phyloP scores from a whole-genome alignment of 2,888 invertebrate species.

The Myopa testacea region DNA sequence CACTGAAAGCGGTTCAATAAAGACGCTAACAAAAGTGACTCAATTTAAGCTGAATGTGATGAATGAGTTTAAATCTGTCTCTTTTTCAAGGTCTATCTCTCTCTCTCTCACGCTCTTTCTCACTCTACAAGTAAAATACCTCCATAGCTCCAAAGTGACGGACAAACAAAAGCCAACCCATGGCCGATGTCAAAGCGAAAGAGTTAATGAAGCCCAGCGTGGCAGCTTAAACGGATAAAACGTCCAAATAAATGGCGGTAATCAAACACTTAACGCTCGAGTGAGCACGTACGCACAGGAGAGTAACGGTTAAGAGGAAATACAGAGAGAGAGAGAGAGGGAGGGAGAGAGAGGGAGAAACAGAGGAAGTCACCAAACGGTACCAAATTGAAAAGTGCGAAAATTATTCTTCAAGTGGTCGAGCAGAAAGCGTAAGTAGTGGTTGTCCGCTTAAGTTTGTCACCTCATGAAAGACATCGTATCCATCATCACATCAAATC shows the following conservation, averaged over 20 bases:
- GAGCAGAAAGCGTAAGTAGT: background rate
- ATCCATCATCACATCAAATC: constrained; percentile 31
- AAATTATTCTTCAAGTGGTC: constrained; percentile 11
- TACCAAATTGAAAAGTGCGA: constrained; percentile 26
- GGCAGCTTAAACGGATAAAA: constrained; percentile 30
- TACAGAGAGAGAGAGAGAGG: constrained; percentile 10
- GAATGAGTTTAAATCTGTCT: constrained; percentile 8
- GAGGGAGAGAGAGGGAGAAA: constrained; percentile 3
- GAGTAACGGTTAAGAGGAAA: background rate
- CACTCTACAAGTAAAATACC: no score
- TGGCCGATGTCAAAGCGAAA: background rate
- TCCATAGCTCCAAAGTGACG: background rate
- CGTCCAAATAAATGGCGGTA: constrained; percentile 57
- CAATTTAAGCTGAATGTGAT: constrained; percentile 10
- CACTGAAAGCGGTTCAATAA: background rate
- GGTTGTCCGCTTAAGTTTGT: constrained; percentile 9
- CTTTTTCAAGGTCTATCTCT: background rate
- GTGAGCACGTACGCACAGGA: constrained; percentile 47
- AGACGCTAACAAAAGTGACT: background rate
- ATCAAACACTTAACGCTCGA: constrained; percentile 64
- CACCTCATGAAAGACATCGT: constrained; percentile 24
- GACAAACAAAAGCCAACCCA: background rate
- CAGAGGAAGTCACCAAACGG: constrained; percentile 10
- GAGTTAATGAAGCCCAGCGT: constrained; percentile 29
- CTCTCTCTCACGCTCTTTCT: no score